These are phyloP conservation scores for Trichechus manatus DNA, from an alignment of 2,113 vertebrate species.

Conservation along the genomic window DNA sequence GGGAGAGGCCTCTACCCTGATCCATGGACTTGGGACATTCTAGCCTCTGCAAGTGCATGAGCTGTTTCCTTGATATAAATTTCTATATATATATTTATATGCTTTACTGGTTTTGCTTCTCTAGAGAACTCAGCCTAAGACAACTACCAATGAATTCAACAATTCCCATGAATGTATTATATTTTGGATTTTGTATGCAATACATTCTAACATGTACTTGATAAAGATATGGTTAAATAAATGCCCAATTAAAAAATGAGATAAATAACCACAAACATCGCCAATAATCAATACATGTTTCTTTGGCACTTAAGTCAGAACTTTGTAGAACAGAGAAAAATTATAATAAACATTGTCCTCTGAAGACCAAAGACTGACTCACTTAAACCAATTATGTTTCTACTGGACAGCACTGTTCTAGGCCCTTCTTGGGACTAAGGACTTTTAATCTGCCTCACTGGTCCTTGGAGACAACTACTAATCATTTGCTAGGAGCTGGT, in stretches of 20 bases:
- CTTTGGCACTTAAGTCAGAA: neutral
- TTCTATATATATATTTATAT: too few relatives aligned
- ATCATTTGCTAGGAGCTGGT: neutral
- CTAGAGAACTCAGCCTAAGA: too few relatives aligned
- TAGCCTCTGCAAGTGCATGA: too few relatives aligned
- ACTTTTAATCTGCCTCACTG: neutral
- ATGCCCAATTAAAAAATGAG: neutral
- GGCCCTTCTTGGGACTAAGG: neutral
- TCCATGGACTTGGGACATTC: too few relatives aligned
- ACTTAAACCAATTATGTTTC: accelerated
- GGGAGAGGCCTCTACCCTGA: too few relatives aligned
- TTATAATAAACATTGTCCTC: neutral
- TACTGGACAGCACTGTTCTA: too few relatives aligned
- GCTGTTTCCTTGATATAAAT: too few relatives aligned
- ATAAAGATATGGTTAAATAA: neutral
- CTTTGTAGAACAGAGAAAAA: neutral
- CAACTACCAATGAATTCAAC: neutral
- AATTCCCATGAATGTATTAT: neutral
- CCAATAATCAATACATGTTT: neutral
- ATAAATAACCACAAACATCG: neutral
- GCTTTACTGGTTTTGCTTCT: too few relatives aligned
- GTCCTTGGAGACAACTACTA: neutral
- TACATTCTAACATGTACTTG: neutral
- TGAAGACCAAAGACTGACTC: neutral
- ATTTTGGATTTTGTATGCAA: neutral